These are phyloP conservation scores for Onthophagus sagittarius DNA, from an alignment of 2,888 invertebrate species.

Conservation along the genomic window DNA sequence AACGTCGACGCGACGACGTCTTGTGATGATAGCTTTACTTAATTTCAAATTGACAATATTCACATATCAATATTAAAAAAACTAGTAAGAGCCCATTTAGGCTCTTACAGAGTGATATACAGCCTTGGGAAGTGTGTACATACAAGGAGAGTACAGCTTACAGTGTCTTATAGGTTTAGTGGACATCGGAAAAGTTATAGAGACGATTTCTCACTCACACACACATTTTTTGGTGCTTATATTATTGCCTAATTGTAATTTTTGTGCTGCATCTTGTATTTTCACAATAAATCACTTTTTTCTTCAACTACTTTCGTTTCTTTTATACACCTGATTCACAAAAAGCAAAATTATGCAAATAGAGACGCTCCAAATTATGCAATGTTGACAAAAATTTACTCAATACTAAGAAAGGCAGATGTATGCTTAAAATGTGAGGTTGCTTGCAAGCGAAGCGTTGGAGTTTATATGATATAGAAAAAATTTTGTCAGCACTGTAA, in stretches of 20 bases:
- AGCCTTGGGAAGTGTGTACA: conserved; percentile 44
- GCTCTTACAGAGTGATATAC: conserved; percentile 44
- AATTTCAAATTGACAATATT: conserved; percentile 45
- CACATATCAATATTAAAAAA: conserved; percentile 43
- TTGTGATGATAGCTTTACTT: conserved; percentile 44
- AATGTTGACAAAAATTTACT: too few relatives aligned
- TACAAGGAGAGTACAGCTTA: conserved; percentile 32
- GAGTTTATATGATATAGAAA: too few relatives aligned
- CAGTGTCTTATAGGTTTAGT: conserved; percentile 38
- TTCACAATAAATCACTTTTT: conserved; percentile 30
- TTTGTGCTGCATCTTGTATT: conserved; percentile 42
- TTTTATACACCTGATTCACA: too few relatives aligned
- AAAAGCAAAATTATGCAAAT: too few relatives aligned
- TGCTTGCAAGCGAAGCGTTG: too few relatives aligned
- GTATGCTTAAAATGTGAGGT: too few relatives aligned
- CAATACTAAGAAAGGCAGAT: too few relatives aligned
- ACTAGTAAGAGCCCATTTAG: conserved; percentile 19
- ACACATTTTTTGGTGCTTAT: conserved; percentile 40
- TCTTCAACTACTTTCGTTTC: conserved; percentile 20
- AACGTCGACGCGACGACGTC: conserved; percentile 20
- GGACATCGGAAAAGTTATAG: conserved; percentile 23
- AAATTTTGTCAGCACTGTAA: too few relatives aligned
- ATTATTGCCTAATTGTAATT: conserved; percentile 44
- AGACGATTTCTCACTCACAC: conserved; percentile 21
- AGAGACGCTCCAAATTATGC: too few relatives aligned